These are phyloP conservation scores for Cordilura impudica DNA, from an alignment of 2,888 invertebrate species.

Conservation along the genomic window DNA sequence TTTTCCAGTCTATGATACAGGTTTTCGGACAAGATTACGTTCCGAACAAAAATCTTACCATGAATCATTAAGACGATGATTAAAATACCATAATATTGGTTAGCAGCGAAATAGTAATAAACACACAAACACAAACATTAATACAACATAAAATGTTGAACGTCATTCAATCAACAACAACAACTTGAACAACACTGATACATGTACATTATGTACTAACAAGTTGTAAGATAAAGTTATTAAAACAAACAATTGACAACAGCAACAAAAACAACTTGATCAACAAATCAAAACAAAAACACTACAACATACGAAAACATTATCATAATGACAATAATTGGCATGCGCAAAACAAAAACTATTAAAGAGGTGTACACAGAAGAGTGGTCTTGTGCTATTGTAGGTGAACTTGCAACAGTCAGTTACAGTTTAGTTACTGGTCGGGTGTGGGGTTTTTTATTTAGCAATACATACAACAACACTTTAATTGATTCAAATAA, in stretches of 20 bases:
- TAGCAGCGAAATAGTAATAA: slow-evolving; percentile 16
- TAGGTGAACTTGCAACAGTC: slow-evolving; percentile 39
- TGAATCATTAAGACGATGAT: slow-evolving; percentile 58
- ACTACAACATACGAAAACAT: not conserved
- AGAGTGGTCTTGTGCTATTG: not conserved
- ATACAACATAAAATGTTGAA: slow-evolving; percentile 35
- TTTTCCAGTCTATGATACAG: slow-evolving; percentile 10
- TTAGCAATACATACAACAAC: slow-evolving; percentile 30
- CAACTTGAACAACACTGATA: too few species aligned
- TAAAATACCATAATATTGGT: slow-evolving; percentile 55
- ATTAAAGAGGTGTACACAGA: not conserved
- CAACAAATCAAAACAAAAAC: slow-evolving; percentile 35
- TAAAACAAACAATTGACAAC: slow-evolving; percentile 53
- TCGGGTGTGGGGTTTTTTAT: not conserved
- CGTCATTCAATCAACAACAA: slow-evolving; percentile 49
- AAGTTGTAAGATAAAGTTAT: slow-evolving; percentile 55
- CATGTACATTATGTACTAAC: slow-evolving; percentile 28
- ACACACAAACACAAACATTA: slow-evolving; percentile 25
- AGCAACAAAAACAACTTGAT: slow-evolving; percentile 32
- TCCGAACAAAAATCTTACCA: slow-evolving; percentile 3
- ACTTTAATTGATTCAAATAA: slow-evolving; percentile 57
- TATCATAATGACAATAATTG: slow-evolving; percentile 59
- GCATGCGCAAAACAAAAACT: not conserved
- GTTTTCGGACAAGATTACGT: not conserved
- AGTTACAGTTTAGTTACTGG: not conserved